Evolutionary conservation across 2,113 vertebrate genomes (phyloP), one percentile per base, ranked within the genome.

Genomic region (Microcebus tavaratra): DNA sequence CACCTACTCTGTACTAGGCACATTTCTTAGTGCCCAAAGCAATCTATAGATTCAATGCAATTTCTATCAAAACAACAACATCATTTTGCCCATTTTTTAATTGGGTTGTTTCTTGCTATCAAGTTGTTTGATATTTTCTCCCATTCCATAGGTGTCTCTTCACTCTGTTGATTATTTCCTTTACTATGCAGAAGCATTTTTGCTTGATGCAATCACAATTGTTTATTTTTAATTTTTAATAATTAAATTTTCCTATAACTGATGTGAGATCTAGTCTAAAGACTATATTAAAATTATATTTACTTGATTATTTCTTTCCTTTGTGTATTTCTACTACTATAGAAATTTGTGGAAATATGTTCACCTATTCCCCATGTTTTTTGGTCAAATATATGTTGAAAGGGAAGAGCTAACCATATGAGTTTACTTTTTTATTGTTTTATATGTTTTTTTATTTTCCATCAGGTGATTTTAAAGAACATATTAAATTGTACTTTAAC

Each of bases 361-460:
- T 39, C 90, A 42, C 15, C 5, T 34, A 18, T 59, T 82, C 7
- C 2, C 1, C 4, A 29, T 42, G 67, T 23, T 10, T 39, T 75
- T 90, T 83, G 20, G 29, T 92, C 61, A 53, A 94, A 72, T 59
- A 82, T 25, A 34, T 59, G 8, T 45, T 68, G 61, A 82, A 68
- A 86, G 8, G 6, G 5, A 67, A 68, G 21, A 63, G 25, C 48
- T 88, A 83, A 72, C 9, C 3, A 42, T 15, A n/a, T 42, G 29
- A 48, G 2, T 39, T 80, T 80, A 34, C 3, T 91, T 72, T 93
- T 80, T 25, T 63, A 12, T 70, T 96, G 14, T 36, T 6, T 63
- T 15, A 42, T 70, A 31, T 8, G 12, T 91, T 95, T 91, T 95
- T 89, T 61, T 82, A 31, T 70, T 72, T 94, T 95, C 78, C 7